Evolutionary conservation across 2,113 vertebrate species (phyloP), one percentile per base, ranked within the genome.

Genomic region (Propithecus coquereli): DNA sequence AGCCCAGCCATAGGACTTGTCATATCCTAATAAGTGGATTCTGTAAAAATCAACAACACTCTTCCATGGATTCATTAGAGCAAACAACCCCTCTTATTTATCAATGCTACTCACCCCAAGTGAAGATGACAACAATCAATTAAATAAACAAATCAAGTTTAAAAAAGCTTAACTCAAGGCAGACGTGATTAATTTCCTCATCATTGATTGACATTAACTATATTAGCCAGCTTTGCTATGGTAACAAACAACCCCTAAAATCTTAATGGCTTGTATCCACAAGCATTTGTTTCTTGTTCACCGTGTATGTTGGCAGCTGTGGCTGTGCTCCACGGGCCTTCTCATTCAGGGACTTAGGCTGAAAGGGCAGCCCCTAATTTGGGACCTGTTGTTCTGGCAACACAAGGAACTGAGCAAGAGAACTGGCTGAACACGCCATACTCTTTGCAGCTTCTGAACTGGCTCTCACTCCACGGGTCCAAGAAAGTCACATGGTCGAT

Each of bases 91-190:
- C 87, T 94, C 92, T 96, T 97, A 96, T 97, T 97, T 97, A 97
- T 97, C 97, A 97, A 84, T 87, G 95, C 74, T 97, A 90, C 85
- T 97, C 97, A 95, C 94, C 95, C 80, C 97, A 71, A 98, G 95
- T 96, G 87, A 96, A 97, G 96, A 96, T 94, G 97, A 97, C 97
- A 98, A 97, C 96, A 93, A 93, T 96, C 96, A 97, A 97, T 98
- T 97, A 97, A 96, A 94, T 95, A 97, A 97, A 97, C 96, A 98
- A 96, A 97, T 96, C 96, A 95, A 97, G 94, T 96, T 97, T 96
- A 71, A 84, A 95, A 96, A 97, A 96, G 89, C 96, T 96, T 92
- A 97, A 96, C 91, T 96, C 89, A 84, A 96, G 87, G 90, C 95
- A 96, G 97, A 97, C 87, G 20, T 97, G 97, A 96, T 97, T 97